Evolutionary conservation across 2,888 invertebrate species (phyloP), one percentile per base, ranked within the genome.

Genomic region (Hypercompe scribonia): DNA sequence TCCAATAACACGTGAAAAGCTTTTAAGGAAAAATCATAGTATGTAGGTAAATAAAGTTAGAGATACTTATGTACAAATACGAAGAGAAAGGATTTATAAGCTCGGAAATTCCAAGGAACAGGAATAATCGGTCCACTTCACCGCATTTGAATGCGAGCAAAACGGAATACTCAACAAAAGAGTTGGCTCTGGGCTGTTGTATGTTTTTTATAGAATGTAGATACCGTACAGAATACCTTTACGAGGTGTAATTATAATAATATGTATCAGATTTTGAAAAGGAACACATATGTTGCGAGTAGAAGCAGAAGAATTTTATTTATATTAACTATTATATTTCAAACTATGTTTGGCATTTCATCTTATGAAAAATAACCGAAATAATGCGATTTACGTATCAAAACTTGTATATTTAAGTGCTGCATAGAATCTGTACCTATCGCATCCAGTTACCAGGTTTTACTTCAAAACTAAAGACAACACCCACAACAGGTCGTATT

Each of bases 81-180:
- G 34, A 72, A 72, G 64, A 84, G 75, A 83, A 78, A 75, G 73
- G 75, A 76, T 75, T 73, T 76, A 65, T 61, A 66, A 78, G 72
- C 67, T 67, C 67, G 39, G 61, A 72, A 70, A 64, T 75, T 78
- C 73, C 70, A 65, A 73, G 76, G 79, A 83, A 79, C 79, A 75
- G 70, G 73, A 75, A 81, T 80, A 84, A 81, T 80, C 78, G 75
- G 79, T 83, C 71, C 75, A 83, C 80, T 81, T 70, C 75, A 74
- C 73, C 83, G 84, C 80, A 70, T 80, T 78, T 81, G 77, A 84
- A 84, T 84, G 78, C 65, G 75, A 84, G 77, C 70, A 71, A 74
- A 73, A 76, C 73, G 73, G 75, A 82, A 77, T 68, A 77, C 68
- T 63, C 78, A 77, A 84, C 84, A 83, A 84, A 84, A 80, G 83